Evolutionary conservation across 2,113 vertebrate species (phyloP).

Genomic region (Andinoacara biseriatus): DNA sequence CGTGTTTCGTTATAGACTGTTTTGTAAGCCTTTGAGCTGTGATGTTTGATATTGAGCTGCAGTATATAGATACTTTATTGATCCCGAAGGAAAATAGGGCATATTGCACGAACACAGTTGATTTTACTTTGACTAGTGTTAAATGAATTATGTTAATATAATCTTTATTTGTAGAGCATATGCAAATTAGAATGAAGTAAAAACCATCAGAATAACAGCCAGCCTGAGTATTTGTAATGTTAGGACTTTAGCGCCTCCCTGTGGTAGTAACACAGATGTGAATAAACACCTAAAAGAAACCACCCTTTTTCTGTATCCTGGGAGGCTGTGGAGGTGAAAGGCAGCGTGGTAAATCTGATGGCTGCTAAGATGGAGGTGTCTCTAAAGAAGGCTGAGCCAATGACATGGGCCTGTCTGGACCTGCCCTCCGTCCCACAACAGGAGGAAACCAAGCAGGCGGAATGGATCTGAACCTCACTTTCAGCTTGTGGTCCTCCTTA

Average conservation of each 20-base stretch:
- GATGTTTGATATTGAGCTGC: not conserved
- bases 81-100: too few species aligned
- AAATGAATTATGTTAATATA: not conserved
- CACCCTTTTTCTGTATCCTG: not conserved
- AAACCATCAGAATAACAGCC: too few species aligned
- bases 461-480: not conserved
- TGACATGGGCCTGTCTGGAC: not conserved
- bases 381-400: not conserved
- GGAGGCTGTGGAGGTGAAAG: not conserved
- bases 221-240: not conserved
- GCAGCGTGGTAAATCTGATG: not conserved
- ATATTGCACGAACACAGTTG: not conserved
- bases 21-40: not conserved
- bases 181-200: too few species aligned
- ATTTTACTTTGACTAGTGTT: not conserved
- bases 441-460: not conserved
- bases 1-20: not conserved
- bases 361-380: not conserved
- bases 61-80: too few species aligned
- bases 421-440: not conserved
- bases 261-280: not conserved
- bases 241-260: not conserved
- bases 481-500: not conserved
- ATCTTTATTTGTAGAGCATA: too few species aligned
- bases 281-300: not conserved